A percentile compares a stretch with the other conserved stretches of the same genome.
phyloP scores from a whole-genome alignment of 1,140 invertebrate species.

The Tetragnatha versicolor region DNA sequence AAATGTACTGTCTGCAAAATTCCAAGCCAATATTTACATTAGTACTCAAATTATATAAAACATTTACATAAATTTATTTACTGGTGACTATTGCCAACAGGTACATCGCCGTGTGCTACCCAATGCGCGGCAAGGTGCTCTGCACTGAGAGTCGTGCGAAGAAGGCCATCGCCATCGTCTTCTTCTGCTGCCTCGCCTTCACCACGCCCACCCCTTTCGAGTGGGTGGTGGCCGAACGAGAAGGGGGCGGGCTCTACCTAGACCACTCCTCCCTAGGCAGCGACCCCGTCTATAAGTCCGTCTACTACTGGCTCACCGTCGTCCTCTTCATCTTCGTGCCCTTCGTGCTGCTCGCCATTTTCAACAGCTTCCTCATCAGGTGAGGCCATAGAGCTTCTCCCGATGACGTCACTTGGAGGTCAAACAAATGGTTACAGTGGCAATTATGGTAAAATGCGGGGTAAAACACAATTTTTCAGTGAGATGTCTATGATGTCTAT shows the following conservation, averaged over 20 bases:
- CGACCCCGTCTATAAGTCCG: constrained; percentile 69
- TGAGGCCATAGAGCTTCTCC: no score
- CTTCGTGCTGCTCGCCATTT: constrained; percentile 72
- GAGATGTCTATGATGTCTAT: no score
- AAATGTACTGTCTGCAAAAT: no score
- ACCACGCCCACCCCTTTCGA: constrained; percentile 74
- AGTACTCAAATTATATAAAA: no score
- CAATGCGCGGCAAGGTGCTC: constrained; percentile 75
- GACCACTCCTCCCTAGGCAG: constrained; percentile 63
- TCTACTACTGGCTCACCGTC: constrained; percentile 75
- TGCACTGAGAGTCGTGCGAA: constrained; percentile 71
- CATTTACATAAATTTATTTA: no score
- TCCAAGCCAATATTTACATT: no score
- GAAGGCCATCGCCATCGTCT: constrained; percentile 71
- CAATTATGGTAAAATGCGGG: no score
- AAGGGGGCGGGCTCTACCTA: constrained; percentile 56
- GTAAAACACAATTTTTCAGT: no score
- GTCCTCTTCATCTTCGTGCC: constrained; percentile 74
- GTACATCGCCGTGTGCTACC: constrained; percentile 80
- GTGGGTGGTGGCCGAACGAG: constrained; percentile 63
- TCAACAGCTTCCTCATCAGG: constrained; percentile 77
- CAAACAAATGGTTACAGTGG: no score
- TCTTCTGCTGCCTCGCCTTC: constrained; percentile 72
- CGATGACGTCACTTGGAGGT: no score
- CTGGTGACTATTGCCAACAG: constrained; percentile 79